phyloP scores from a whole-genome alignment of 1,140 invertebrate species.

The Drosophila pseudoobscura region DNA sequence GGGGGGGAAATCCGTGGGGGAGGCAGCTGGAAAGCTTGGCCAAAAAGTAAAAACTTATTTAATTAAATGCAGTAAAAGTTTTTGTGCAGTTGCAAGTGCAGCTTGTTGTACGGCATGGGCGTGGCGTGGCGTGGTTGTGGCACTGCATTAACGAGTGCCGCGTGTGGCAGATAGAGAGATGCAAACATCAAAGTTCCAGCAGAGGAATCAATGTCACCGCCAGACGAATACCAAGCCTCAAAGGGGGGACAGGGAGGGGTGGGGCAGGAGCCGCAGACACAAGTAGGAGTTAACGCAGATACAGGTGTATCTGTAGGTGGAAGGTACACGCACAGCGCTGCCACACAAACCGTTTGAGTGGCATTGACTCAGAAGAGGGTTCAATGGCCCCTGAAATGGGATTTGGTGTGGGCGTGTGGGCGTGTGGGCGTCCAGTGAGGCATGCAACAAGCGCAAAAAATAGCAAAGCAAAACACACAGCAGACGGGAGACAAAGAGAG shows the following conservation, averaged over 20 bases:
- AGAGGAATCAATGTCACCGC: slow-evolving; percentile 59
- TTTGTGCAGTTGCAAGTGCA: slow-evolving; percentile 21
- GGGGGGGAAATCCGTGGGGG: too few relatives aligned
- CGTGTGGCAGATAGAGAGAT: slow-evolving; percentile 10
- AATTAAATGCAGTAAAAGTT: slow-evolving; percentile 61
- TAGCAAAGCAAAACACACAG: slow-evolving; percentile 12
- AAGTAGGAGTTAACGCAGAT: too few relatives aligned
- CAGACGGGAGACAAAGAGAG: too few relatives aligned
- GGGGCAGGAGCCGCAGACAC: slow-evolving; percentile 11
- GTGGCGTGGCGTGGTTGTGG: slow-evolving; percentile 1
- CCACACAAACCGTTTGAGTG: too few relatives aligned
- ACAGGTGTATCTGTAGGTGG: too few relatives aligned
- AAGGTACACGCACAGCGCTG: too few relatives aligned
- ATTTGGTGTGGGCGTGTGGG: too few relatives aligned
- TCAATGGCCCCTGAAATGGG: slow-evolving; percentile 2
- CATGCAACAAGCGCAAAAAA: slow-evolving; percentile 44
- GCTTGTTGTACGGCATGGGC: slow-evolving; percentile 12
- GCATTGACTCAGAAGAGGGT: too few relatives aligned
- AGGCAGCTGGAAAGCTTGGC: too few relatives aligned
- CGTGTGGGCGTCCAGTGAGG: slow-evolving; percentile 47
- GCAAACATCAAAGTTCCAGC: slow-evolving; percentile 55
- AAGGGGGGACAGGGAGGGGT: slow-evolving; percentile 24
- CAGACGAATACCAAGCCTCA: slow-evolving; percentile 36
- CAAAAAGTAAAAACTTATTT: slow-evolving; percentile 63
- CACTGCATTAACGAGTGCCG: slow-evolving; percentile 67